These are phyloP conservation scores for Heliornis fulica DNA, from an alignment of 2,113 vertebrate genomes.

Conservation along the genomic window DNA sequence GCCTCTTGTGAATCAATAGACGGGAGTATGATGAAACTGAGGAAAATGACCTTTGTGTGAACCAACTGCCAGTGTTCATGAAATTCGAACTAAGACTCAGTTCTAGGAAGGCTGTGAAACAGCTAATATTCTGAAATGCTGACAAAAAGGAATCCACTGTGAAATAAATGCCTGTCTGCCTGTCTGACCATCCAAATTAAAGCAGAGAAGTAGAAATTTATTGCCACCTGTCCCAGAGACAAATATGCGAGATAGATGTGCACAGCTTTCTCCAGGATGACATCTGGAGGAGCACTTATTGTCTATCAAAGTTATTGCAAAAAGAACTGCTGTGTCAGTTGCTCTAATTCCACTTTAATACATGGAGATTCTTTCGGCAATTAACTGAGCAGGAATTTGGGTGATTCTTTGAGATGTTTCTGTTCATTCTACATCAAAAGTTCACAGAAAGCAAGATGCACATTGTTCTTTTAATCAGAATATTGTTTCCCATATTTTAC, in stretches of 20 bases:
- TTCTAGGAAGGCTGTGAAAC: conserved; percentile 23
- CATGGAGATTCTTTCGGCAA: neutral
- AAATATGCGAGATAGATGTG: conserved; percentile 51
- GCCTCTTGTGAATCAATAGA: neutral
- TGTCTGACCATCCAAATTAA: conserved; percentile 67
- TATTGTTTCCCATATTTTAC: neutral
- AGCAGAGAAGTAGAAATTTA: conserved; percentile 60
- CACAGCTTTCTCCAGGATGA: conserved; percentile 27
- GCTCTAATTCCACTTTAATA: neutral
- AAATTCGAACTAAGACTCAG: conserved; percentile 22
- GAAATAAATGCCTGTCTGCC: conserved; percentile 58
- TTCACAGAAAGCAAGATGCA: neutral
- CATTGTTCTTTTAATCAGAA: neutral
- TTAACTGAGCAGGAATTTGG: neutral
- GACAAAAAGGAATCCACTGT: conserved; percentile 62
- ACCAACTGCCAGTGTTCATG: conserved; percentile 29
- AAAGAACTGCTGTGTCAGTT: neutral
- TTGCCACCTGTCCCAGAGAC: conserved; percentile 56
- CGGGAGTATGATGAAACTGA: conserved; percentile 12
- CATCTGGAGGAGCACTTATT: conserved; percentile 51
- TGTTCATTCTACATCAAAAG: neutral
- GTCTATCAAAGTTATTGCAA: conserved; percentile 6
- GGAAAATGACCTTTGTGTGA: conserved; percentile 46
- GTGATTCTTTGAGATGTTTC: neutral
- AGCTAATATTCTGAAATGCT: conserved; percentile 56